Evolutionary conservation across 2,797 vertebrate genomes (phyloP).

Genomic region (Crenichthys baileyi): DNA sequence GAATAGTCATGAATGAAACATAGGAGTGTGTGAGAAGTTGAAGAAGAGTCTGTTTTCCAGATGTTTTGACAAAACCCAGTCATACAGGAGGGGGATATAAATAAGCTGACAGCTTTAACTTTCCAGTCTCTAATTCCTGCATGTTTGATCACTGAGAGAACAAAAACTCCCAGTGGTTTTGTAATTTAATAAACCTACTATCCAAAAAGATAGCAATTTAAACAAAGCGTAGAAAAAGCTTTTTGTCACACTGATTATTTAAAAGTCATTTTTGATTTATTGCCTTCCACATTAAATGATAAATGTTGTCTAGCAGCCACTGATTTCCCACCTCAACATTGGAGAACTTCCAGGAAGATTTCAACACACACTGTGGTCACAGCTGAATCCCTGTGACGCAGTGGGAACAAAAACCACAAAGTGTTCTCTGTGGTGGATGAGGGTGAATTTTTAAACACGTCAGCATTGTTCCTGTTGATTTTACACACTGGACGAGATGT

Average conservation of each 20-base stretch:
- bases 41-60: neutral
- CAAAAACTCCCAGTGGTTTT: neutral
- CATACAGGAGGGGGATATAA: constrained; percentile 9
- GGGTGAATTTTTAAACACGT: neutral
- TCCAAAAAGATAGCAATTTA: neutral
- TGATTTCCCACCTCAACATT: constrained; percentile 1
- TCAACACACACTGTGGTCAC: neutral
- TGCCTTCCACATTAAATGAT: neutral
- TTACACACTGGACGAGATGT: neutral
- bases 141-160: neutral
- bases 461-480: neutral
- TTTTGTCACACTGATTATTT: neutral
- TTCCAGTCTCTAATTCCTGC: neutral
- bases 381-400: neutral
- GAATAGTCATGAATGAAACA: constrained; percentile 22
- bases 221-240: neutral
- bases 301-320: neutral
- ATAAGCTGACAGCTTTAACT: neutral
- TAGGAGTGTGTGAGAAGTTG: neutral
- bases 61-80: constrained; percentile 35
- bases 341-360: neutral
- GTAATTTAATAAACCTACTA: neutral
- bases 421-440: neutral
- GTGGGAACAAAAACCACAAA: neutral
- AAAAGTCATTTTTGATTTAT: neutral